Percentiles rank a stretch among this genome's conserved stretches.
Conservation (phyloP, 1,140 invertebrate species). For the Lasioglossum baleicum region DNA sequence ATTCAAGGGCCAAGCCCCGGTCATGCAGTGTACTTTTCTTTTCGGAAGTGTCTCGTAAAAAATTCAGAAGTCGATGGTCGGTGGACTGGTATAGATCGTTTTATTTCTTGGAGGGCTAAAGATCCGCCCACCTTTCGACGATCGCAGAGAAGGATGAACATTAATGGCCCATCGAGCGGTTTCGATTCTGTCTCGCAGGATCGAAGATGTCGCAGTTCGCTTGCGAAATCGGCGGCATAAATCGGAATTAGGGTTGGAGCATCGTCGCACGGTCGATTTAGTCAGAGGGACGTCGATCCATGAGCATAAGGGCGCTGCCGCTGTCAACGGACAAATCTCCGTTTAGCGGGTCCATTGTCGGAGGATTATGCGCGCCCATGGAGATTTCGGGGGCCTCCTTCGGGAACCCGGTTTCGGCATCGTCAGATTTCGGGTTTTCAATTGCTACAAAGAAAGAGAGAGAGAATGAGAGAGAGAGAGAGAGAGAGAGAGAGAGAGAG, state of each 20-base stretch:
- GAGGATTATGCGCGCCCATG: slow-evolving; percentile 42
- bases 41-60: too few species aligned
- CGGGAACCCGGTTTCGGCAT: slow-evolving; percentile 32
- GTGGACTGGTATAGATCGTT: too few species aligned
- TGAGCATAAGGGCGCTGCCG: slow-evolving; percentile 36
- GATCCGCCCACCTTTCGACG: too few species aligned
- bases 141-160: neutral
- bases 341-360: slow-evolving; percentile 49
- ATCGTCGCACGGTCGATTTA: slow-evolving; percentile 29
- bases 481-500: neutral
- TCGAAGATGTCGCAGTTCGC: slow-evolving; percentile 7
- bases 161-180: neutral
- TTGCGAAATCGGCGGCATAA: slow-evolving; percentile 36
- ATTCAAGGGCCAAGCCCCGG: too few species aligned
- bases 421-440: slow-evolving; percentile 49
- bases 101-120: too few species aligned
- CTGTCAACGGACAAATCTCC: slow-evolving; percentile 50
- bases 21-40: too few species aligned
- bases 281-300: slow-evolving; percentile 35
- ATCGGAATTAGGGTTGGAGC: slow-evolving; percentile 36
- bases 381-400: neutral
- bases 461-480: too few species aligned
- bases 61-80: too few species aligned
- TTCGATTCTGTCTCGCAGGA: neutral
- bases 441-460: neutral